Percentiles rank a stretch among this genome's conserved stretches.
phyloP scores from a whole-genome alignment of 2,797 vertebrate genomes.

The Microcaecilia unicolor region DNA sequence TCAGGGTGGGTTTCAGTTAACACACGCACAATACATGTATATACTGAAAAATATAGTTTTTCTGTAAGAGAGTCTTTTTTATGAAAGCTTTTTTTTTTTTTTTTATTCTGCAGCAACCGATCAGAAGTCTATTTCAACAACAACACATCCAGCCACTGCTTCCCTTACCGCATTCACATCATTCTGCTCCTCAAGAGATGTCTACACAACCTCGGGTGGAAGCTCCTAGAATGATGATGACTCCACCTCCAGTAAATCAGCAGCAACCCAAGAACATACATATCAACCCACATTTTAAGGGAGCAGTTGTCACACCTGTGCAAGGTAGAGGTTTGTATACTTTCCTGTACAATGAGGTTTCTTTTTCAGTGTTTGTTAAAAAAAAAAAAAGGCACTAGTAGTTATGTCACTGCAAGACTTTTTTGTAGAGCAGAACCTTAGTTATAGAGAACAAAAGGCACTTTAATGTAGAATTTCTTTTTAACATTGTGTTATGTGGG shows the following conservation, averaged over 20 bases:
- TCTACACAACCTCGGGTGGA: conserved; percentile 75
- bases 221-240: conserved; percentile 68
- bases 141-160: conserved; percentile 78
- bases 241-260: conserved; percentile 64
- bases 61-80: conserved; percentile 59
- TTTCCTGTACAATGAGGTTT: too few relatives aligned
- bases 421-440: too few relatives aligned
- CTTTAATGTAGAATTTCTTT: too few relatives aligned
- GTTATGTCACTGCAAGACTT: too few relatives aligned
- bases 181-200: conserved; percentile 58
- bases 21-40: too few relatives aligned
- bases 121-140: conserved; percentile 60
- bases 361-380: too few relatives aligned
- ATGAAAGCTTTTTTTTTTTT: conserved; percentile 29
- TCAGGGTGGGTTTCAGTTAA: too few relatives aligned
- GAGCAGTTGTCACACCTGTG: conserved; percentile 73
- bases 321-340: conserved; percentile 87
- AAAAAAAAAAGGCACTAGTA: too few relatives aligned
- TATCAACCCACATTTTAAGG: conserved; percentile 97
- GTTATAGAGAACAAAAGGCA: too few relatives aligned
- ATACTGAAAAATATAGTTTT: too few relatives aligned
- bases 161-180: conserved; percentile 75
- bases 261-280: conserved; percentile 95
- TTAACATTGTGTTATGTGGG: too few relatives aligned
- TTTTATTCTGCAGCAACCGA: conserved; percentile 50